Percentiles rank a stretch among this genome's conserved stretches.
Evolutionary conservation across 2,113 vertebrate species (phyloP).

Genomic region (Lasiurus cinereus): DNA sequence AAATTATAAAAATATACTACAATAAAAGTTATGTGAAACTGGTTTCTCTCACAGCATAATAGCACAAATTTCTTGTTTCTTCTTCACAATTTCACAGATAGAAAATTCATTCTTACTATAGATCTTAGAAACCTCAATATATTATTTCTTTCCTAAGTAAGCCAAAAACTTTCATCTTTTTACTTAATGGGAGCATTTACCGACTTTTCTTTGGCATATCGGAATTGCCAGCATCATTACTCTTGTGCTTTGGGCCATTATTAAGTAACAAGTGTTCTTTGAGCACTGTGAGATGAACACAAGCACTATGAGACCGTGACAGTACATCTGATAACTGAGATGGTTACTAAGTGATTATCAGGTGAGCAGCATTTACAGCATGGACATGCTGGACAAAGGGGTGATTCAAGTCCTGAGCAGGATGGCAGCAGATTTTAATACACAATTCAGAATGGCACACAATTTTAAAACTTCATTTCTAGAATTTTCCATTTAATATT

Average conservation of each 20-base stretch:
- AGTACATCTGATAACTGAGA: neutral
- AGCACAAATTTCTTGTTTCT: neutral
- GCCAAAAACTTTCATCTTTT: neutral
- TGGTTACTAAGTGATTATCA: neutral
- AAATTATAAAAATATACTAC: neutral
- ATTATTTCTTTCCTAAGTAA: neutral
- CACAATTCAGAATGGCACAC: neutral
- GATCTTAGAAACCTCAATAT: neutral
- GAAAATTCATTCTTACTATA: neutral
- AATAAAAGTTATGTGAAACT: neutral
- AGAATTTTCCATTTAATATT: neutral
- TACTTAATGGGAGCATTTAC: neutral
- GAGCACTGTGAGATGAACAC: no score
- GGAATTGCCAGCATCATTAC: neutral
- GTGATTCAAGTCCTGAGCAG: neutral
- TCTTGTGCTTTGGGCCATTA: neutral
- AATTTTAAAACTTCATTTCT: neutral
- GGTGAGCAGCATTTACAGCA: neutral
- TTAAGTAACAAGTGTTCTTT: neutral
- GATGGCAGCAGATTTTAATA: neutral
- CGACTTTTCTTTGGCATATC: neutral
- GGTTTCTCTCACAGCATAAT: neutral
- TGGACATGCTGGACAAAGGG: neutral
- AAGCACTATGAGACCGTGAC: neutral
- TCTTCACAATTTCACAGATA: neutral